A percentile compares a stretch with the other conserved stretches of the same genome.
Conservation (phyloP, 2,888 invertebrate species). For the Mythimna vitellina region DNA sequence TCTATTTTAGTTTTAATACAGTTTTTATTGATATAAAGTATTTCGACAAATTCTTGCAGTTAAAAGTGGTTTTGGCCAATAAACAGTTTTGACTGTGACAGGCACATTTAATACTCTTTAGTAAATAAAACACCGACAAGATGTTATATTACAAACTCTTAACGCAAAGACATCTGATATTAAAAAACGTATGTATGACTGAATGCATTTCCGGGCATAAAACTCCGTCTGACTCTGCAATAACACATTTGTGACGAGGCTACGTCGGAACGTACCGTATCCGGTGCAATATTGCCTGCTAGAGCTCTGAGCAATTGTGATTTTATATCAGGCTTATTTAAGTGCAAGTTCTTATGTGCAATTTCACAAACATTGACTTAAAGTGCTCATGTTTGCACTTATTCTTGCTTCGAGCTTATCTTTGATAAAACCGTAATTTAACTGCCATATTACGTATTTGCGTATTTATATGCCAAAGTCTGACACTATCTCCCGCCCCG, state of each 20-base stretch:
- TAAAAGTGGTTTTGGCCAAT: too few species aligned
- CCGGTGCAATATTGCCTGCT: constrained; percentile 36
- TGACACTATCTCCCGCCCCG: too few species aligned
- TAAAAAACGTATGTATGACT: constrained; percentile 2
- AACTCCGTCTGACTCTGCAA: constrained; percentile 21
- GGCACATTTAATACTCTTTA: neutral
- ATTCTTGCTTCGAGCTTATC: too few species aligned
- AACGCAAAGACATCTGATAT: constrained; percentile 1
- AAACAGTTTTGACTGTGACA: too few species aligned
- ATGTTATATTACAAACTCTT: neutral
- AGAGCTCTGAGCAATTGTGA: constrained; percentile 27
- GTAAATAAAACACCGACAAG: neutral
- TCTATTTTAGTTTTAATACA: too few species aligned
- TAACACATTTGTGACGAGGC: constrained; percentile 29
- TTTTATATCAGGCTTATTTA: constrained; percentile 30
- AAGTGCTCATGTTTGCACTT: too few species aligned
- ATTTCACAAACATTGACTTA: too few species aligned
- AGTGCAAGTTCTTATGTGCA: constrained; percentile 11
- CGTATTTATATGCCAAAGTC: too few species aligned
- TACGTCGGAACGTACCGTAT: neutral
- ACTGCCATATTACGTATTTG: too few species aligned
- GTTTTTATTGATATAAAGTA: too few species aligned
- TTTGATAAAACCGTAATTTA: too few species aligned
- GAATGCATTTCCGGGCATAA: constrained; percentile 25
- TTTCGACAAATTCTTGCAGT: too few species aligned